A percentile compares a stretch with the other conserved stretches of the same genome.
These are phyloP conservation scores for Alloplasta piceator DNA, from an alignment of 2,888 invertebrate species.

Conservation along the genomic window DNA sequence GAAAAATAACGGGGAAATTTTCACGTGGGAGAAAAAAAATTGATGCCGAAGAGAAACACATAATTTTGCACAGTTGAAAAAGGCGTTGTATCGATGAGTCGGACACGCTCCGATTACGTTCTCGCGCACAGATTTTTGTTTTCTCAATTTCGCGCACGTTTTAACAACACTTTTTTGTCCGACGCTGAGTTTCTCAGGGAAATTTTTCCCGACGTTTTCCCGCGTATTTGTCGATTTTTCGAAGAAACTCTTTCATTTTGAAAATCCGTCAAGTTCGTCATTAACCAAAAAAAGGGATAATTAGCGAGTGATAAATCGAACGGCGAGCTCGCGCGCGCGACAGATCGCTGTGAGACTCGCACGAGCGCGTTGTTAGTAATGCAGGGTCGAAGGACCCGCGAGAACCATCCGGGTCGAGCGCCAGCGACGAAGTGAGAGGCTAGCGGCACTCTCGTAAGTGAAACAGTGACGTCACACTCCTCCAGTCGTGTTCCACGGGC, in stretches of 20 bases:
- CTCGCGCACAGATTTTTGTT: constrained; percentile 39
- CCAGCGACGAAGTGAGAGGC: constrained; percentile 80
- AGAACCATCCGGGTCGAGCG: constrained; percentile 77
- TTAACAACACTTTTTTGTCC: constrained; percentile 51
- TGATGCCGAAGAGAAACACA: constrained; percentile 22
- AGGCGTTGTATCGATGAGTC: constrained; percentile 25
- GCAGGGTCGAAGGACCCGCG: constrained; percentile 67
- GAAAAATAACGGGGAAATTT: constrained; percentile 4
- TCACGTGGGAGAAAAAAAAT: neutral
- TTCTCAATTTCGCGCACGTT: constrained; percentile 28
- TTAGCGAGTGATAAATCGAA: constrained; percentile 36
- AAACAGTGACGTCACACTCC: constrained; percentile 79
- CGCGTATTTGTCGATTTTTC: neutral
- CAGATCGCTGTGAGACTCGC: too few relatives aligned
- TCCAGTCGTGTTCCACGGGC: constrained; percentile 48
- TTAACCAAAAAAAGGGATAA: neutral
- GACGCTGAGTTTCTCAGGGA: constrained; percentile 6
- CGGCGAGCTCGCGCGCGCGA: constrained; percentile 41
- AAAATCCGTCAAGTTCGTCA: neutral
- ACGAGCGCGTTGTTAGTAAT: constrained; percentile 9
- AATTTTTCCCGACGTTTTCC: constrained; percentile 24
- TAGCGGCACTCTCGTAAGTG: constrained; percentile 78
- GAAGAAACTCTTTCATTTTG: neutral
- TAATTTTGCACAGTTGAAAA: constrained; percentile 57
- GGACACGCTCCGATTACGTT: constrained; percentile 39